Evolutionary conservation across 2,113 vertebrate genomes (phyloP).

Genomic region (Tautogolabrus adspersus): DNA sequence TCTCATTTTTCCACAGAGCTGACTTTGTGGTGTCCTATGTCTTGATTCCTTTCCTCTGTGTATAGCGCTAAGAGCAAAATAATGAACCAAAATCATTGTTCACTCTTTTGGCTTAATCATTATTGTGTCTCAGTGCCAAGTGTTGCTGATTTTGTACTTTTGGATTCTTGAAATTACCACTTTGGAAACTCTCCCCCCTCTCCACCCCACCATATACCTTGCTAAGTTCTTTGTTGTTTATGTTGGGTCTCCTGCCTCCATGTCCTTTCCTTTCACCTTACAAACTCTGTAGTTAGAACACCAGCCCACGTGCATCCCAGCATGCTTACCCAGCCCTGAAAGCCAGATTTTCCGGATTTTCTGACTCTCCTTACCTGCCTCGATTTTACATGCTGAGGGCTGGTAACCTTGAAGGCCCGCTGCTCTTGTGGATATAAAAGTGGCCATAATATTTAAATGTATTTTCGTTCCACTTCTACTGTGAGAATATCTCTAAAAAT

Average conservation of each 20-base stretch:
- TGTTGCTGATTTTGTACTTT: background rate
- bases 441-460: background rate
- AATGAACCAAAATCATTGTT: background rate
- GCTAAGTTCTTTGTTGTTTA: background rate
- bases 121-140: background rate
- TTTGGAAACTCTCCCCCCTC: background rate
- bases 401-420: background rate
- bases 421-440: background rate
- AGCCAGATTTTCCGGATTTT: background rate
- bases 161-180: background rate
- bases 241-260: background rate
- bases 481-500: too few species aligned
- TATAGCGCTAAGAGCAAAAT: background rate
- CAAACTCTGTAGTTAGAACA: background rate
- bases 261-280: background rate
- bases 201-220: background rate
- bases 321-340: too few species aligned
- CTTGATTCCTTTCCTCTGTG: background rate
- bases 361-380: background rate
- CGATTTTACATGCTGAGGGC: background rate
- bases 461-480: background rate
- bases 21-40: background rate
- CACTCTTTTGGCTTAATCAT: background rate
- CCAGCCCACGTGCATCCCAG: too few species aligned
- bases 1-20: background rate